These are phyloP conservation scores for Hemibagrus wyckioides DNA, from an alignment of 2,113 vertebrate species.

Conservation along the genomic window DNA sequence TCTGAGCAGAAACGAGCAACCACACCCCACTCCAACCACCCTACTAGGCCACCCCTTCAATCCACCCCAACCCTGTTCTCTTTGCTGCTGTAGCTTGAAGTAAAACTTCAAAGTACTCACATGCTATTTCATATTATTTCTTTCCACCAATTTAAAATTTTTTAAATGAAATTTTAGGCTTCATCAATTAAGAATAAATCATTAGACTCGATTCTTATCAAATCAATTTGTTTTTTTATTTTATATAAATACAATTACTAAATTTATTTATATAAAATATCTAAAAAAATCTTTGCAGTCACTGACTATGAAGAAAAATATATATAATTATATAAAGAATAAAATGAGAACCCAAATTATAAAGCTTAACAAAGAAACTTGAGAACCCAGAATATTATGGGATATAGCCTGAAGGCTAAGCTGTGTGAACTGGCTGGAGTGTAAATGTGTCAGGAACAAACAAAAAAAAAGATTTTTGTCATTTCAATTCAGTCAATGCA, in stretches of 20 bases:
- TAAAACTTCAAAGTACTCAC: not conserved
- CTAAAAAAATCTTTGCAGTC: no score
- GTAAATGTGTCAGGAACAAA: not conserved
- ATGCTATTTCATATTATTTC: not conserved
- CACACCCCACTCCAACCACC: no score
- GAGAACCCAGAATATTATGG: no score
- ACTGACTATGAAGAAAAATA: no score
- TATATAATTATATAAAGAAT: no score
- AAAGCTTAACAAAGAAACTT: no score
- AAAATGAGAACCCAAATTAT: no score
- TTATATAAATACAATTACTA: not conserved
- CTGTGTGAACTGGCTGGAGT: no score
- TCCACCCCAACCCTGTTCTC: not conserved
- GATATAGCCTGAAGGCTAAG: no score
- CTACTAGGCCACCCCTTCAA: no score
- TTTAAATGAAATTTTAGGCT: not conserved
- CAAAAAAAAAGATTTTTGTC: no score
- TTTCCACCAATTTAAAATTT: not conserved
- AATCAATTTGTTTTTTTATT: not conserved
- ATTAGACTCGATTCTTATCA: not conserved
- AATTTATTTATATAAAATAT: no score
- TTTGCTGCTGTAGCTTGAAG: not conserved
- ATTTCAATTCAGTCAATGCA: not conserved
- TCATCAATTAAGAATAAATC: not conserved
- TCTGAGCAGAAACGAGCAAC: not conserved